These are phyloP conservation scores for Cryptoprocta ferox DNA, from an alignment of 2,797 vertebrate species.

Conservation along the genomic window DNA sequence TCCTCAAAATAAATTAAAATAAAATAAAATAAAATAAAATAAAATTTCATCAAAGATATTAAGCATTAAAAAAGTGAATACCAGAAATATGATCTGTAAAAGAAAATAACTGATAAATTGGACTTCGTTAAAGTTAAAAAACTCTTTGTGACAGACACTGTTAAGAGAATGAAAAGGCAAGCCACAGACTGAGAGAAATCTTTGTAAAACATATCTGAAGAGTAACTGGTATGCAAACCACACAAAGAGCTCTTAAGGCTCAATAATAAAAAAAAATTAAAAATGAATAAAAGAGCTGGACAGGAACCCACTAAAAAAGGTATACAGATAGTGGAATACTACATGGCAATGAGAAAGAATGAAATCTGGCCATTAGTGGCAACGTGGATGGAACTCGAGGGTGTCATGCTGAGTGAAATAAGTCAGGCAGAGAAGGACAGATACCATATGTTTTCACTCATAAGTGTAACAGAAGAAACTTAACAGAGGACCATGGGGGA, in stretches of 20 bases:
- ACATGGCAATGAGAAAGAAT: too few species aligned
- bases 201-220: not conserved
- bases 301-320: not conserved
- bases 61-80: not conserved
- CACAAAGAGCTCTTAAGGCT: not conserved
- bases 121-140: not conserved
- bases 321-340: not conserved
- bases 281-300: not conserved
- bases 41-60: not conserved
- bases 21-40: too few species aligned
- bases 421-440: too few species aligned
- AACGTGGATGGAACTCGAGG: too few species aligned
- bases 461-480: too few species aligned
- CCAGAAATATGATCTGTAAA: not conserved
- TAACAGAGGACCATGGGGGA: too few species aligned
- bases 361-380: too few species aligned
- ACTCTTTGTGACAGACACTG: not conserved
- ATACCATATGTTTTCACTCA: too few species aligned
- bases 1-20: too few species aligned
- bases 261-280: not conserved
- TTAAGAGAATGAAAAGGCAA: not conserved
- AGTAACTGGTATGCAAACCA: not conserved
- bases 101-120: not conserved
- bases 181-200: not conserved
- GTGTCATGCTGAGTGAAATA: too few species aligned